Evolutionary conservation across 2,888 invertebrate genomes (phyloP).

Genomic region (Halictus ligatus): DNA sequence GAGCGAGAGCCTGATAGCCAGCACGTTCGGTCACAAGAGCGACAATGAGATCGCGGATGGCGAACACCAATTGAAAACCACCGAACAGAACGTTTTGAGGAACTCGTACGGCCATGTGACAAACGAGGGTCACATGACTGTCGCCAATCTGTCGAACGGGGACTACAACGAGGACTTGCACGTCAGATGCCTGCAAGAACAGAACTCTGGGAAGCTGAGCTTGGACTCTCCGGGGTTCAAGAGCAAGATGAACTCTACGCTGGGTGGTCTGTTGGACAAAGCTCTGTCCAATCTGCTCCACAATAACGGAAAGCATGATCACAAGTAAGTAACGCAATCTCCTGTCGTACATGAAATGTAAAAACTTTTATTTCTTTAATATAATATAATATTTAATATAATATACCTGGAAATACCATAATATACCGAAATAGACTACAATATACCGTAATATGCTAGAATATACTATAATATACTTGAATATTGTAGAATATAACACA

Average conservation of each 20-base stretch:
- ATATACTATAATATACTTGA: no score
- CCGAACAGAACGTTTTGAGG: constrained; percentile 44
- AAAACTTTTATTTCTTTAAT: neutral
- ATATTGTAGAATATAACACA: no score
- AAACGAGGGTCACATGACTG: constrained; percentile 52
- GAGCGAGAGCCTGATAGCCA: constrained; percentile 81
- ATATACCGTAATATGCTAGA: no score
- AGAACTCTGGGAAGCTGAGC: constrained; percentile 33
- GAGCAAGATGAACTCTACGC: constrained; percentile 72
- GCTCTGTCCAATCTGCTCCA: constrained; percentile 80
- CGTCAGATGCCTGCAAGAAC: constrained; percentile 23
- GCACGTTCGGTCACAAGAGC: constrained; percentile 77
- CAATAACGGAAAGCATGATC: constrained; percentile 81
- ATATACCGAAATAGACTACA: no score
- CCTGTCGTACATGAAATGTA: neutral
- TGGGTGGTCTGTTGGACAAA: constrained; percentile 79
- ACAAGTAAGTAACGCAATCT: constrained; percentile 76
- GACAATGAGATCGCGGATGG: constrained; percentile 36
- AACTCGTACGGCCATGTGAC: constrained; percentile 60
- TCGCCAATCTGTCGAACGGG: constrained; percentile 59
- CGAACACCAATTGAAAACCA: constrained; percentile 8
- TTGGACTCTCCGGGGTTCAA: constrained; percentile 72
- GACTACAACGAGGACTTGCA: constrained; percentile 44
- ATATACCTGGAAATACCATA: no score
- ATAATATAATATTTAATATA: no score